Evolutionary conservation across 2,888 invertebrate species (phyloP), one percentile per base, ranked within the genome.

Genomic region (Gerris lacustris): DNA sequence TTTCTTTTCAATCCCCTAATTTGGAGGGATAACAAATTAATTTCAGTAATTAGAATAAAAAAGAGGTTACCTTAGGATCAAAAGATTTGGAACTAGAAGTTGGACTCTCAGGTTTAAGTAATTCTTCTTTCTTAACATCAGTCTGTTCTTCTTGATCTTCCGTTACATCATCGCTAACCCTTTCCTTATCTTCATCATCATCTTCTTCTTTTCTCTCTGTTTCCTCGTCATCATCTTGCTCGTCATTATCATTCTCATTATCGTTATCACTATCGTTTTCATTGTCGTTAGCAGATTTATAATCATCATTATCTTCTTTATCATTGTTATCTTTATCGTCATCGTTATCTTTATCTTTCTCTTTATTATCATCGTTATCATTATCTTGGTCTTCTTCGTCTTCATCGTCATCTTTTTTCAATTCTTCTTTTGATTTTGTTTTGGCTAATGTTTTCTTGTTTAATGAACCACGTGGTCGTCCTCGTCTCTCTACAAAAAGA

Each of bases 141-240:
- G 62, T 69, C 44, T 44, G 62, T 44, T 71, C 73, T 17, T 18
- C 62, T 45, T 69, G 31, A 1, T 15, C 31, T n/a, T 66, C 69
- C 45, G 0, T 31, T 9, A 31, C 47, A 63, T 76, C 66, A 75
- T 77, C 44, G 76, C 71, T 62, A 75, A 67, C 55, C 74, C 74
- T 69, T 74, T 73, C 9, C 73, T 66, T 31, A 71, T 71, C 43
- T 71, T 73, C 67, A 62, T 71, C 72, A 76, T 75, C 68, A 73
- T 77, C 73, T 75, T 77, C 68, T 71, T 73, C 74, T 75, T 76
- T 74, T 74, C 72, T 70, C 44, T 70, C 66, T 6, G 63, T 11
- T 18, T 45, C n/a, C 66, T 17, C 45, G 6, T 9, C 15, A 15
- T 47, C 44, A 1, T 45, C 31, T 43, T 67, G 11, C 47, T 66